Conservation (phyloP, 2,888 invertebrate species). For the Amphimallon solstitiale region DNA sequence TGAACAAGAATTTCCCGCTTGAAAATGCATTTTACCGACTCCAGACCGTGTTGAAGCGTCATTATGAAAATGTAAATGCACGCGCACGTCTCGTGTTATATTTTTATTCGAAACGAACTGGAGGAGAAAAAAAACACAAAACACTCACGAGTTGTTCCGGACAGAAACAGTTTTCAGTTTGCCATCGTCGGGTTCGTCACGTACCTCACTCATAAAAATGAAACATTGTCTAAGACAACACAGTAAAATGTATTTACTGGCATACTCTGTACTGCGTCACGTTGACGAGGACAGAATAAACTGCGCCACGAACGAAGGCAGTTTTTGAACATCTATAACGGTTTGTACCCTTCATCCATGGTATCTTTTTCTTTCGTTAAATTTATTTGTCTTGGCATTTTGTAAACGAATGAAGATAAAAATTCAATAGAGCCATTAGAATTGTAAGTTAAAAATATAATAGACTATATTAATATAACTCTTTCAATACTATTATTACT, state of each 20-base stretch:
- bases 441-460: too few species aligned
- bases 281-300: background rate
- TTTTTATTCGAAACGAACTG: background rate
- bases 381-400: too few species aligned
- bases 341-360: too few species aligned
- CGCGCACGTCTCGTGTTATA: background rate
- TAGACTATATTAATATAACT: too few species aligned
- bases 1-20: background rate
- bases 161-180: slow-evolving; percentile 21
- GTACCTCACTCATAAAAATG: slow-evolving; percentile 20
- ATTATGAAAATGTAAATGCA: slow-evolving; percentile 18
- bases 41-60: background rate
- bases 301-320: background rate
- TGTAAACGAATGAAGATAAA: too few species aligned
- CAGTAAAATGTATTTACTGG: slow-evolving; percentile 3
- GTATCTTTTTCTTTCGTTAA: too few species aligned
- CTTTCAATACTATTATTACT: too few species aligned
- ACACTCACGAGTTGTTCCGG: background rate
- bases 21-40: background rate
- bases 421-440: too few species aligned
- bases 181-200: slow-evolving; percentile 11
- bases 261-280: background rate
- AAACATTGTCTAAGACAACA: slow-evolving; percentile 19
- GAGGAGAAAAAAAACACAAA: background rate
- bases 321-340: too few species aligned